Evolutionary conservation across 2,797 vertebrate species (phyloP).

Genomic region (Scyliorhinus canicula): DNA sequence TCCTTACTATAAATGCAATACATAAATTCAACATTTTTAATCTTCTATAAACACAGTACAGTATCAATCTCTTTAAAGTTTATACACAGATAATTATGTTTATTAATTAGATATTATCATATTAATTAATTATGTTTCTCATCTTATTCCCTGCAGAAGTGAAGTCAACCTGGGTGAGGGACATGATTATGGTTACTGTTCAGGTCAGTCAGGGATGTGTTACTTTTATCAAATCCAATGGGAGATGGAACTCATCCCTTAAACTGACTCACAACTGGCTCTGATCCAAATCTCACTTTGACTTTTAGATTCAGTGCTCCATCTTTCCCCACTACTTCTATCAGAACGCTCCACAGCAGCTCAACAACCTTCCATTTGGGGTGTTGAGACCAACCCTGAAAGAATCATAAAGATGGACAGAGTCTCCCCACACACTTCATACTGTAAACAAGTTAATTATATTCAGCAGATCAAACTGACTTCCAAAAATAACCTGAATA

Average conservation of each 20-base stretch:
- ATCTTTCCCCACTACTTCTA: background rate
- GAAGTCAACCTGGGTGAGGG: background rate
- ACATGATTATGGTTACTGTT: background rate
- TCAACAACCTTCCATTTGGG: background rate
- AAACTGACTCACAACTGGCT: background rate
- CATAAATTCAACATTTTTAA: background rate
- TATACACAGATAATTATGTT: background rate
- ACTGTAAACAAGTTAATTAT: background rate
- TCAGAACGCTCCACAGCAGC: background rate
- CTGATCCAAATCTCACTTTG: background rate
- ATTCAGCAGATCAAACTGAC: background rate
- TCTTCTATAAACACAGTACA: background rate
- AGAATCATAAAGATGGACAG: background rate
- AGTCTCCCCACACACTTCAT: background rate
- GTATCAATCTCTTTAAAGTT: too few species aligned
- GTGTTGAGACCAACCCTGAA: background rate
- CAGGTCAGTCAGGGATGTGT: background rate
- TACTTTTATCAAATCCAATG: background rate
- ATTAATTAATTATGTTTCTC: too few species aligned
- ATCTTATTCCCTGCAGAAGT: background rate
- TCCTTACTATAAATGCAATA: slow-evolving; percentile 53
- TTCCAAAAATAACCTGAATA: background rate
- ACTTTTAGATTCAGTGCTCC: background rate
- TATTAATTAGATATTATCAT: too few species aligned
- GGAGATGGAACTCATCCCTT: background rate